Conservation (phyloP, 2,888 invertebrate genomes). For the Limnephilus marmoratus region DNA sequence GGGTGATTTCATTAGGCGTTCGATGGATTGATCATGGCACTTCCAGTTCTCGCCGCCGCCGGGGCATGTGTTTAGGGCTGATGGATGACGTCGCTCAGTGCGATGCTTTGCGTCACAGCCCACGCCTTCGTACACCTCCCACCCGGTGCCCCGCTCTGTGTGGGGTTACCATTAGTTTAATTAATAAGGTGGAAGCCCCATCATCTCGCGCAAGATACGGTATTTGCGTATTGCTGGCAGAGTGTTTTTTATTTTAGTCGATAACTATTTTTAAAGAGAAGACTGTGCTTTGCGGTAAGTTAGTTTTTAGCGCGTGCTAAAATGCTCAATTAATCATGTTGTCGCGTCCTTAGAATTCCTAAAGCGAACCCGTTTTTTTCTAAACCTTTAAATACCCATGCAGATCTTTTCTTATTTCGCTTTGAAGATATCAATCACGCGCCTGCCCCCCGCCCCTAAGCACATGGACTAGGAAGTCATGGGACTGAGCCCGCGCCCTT, state of each 20-base stretch:
- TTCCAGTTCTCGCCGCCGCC: constrained; percentile 8
- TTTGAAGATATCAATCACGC: not conserved
- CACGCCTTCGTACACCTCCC: not conserved
- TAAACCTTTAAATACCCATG: not conserved
- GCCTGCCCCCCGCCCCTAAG: too few relatives aligned
- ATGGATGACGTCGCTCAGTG: constrained; percentile 15
- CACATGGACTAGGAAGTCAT: too few relatives aligned
- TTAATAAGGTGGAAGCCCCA: constrained; percentile 38
- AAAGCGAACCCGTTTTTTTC: not conserved
- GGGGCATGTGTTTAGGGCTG: constrained; percentile 34
- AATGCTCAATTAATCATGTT: not conserved
- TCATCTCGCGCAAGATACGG: not conserved
- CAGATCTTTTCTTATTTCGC: not conserved
- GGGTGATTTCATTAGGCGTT: constrained; percentile 44
- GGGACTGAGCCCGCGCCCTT: too few relatives aligned
- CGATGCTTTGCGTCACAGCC: not conserved
- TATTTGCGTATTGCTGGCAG: not conserved
- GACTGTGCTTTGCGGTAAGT: not conserved
- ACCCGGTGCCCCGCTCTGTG: not conserved
- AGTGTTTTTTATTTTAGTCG: not conserved
- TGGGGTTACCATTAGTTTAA: not conserved
- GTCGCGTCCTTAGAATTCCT: not conserved
- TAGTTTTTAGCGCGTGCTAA: not conserved
- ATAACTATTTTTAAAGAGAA: not conserved
- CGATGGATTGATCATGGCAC: constrained; percentile 44